Conservation (phyloP, 2,113 vertebrate species). For the Drymodes brunneopygia region DNA sequence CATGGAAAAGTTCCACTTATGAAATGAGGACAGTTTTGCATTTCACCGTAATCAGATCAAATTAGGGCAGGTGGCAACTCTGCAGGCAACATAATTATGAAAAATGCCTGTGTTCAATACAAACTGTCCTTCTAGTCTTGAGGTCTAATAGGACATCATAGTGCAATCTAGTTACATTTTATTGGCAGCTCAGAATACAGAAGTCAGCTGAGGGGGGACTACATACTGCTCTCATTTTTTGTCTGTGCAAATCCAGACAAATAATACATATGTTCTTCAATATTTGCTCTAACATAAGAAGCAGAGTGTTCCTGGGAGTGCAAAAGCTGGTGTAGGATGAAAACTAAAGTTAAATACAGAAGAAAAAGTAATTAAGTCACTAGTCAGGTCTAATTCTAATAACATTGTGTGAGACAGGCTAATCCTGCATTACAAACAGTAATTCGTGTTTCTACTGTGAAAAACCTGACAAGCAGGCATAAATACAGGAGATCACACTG, state of each 20-base stretch:
- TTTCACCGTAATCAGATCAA: constrained; percentile 73
- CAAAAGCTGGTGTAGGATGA: not conserved
- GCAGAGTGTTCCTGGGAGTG: not conserved
- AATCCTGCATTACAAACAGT: constrained; percentile 24
- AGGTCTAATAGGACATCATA: constrained; percentile 44
- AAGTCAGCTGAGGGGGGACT: not conserved
- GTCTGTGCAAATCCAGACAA: not conserved
- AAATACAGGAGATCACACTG: constrained; percentile 5
- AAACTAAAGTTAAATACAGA: constrained; percentile 8
- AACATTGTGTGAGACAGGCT: not conserved
- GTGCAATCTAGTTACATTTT: constrained; percentile 12
- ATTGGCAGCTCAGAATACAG: constrained; percentile 6
- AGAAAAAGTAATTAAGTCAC: not conserved
- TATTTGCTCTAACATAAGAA: not conserved
- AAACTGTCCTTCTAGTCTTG: constrained; percentile 57
- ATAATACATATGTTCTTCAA: not conserved
- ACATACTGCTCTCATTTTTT: not conserved
- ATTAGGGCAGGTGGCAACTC: constrained; percentile 77
- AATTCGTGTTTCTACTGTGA: not conserved
- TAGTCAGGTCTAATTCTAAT: not conserved
- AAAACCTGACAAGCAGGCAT: not conserved
- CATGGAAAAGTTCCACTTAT: constrained; percentile 28
- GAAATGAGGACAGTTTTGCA: constrained; percentile 65
- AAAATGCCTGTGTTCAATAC: constrained; percentile 56
- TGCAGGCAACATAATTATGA: constrained; percentile 73